Evolutionary conservation across 1,140 invertebrate genomes (phyloP).

Genomic region (Chrysopa pallens): DNA sequence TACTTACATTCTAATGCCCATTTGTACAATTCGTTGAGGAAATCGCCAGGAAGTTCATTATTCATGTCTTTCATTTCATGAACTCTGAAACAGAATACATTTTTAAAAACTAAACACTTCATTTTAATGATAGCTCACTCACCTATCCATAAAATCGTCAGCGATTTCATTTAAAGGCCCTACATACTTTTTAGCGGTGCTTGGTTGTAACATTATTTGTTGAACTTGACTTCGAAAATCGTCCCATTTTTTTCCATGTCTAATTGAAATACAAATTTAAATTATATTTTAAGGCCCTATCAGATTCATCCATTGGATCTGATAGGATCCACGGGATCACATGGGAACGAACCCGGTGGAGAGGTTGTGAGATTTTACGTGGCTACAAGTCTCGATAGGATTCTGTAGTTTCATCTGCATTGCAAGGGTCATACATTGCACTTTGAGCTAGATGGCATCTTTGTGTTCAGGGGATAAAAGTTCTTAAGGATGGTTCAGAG

Average conservation of each 20-base stretch:
- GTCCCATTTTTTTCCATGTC: constrained; percentile 72
- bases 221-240: constrained; percentile 65
- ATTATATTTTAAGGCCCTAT: too few species aligned
- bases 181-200: constrained; percentile 54
- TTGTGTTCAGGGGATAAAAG: too few species aligned
- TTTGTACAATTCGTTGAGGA: constrained; percentile 68
- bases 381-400: too few species aligned
- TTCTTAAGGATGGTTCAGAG: too few species aligned
- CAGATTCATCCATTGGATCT: too few species aligned
- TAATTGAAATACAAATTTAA: too few species aligned
- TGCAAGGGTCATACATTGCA: too few species aligned
- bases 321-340: too few species aligned
- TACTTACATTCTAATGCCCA: constrained; percentile 77
- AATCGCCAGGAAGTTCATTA: constrained; percentile 51
- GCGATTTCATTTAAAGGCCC: constrained; percentile 54
- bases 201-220: constrained; percentile 60
- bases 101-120: neutral
- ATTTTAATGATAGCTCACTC: constrained; percentile 8
- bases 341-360: too few species aligned
- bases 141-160: constrained; percentile 50
- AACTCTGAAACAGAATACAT: constrained; percentile 34
- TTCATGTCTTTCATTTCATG: constrained; percentile 42
- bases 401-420: too few species aligned
- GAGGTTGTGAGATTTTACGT: too few species aligned
- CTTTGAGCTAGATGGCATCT: too few species aligned